Evolutionary conservation across 1,140 invertebrate genomes (phyloP).

Genomic region (Drosophila quadrilineata): DNA sequence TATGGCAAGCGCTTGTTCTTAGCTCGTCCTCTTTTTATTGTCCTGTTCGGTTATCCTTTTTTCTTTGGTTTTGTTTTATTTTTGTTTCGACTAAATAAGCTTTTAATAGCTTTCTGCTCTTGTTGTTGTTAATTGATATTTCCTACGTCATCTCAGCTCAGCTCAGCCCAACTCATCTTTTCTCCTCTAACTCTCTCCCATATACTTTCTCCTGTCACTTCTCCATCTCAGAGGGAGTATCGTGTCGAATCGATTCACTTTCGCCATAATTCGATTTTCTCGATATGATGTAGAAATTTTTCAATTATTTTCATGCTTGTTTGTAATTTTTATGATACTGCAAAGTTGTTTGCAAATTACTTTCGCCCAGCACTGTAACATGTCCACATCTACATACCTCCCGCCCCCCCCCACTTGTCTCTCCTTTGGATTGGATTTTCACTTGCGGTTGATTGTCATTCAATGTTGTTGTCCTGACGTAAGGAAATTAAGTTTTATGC

Average conservation of each 20-base stretch:
- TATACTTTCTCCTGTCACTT: no score
- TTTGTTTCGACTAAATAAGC: constrained; percentile 62
- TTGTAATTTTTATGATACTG: constrained; percentile 14
- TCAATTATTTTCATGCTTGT: constrained; percentile 61
- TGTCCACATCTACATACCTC: not conserved
- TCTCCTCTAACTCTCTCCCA: no score
- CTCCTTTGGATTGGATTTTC: constrained; percentile 55
- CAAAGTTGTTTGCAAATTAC: constrained; percentile 65
- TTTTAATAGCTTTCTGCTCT: constrained; percentile 69
- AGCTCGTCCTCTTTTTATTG: no score
- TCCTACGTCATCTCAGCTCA: constrained; percentile 40
- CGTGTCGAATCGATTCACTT: no score
- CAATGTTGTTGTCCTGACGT: constrained; percentile 46
- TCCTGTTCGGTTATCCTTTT: no score
- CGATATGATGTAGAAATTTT: constrained; percentile 65
- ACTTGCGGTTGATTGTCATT: constrained; percentile 54
- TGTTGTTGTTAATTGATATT: constrained; percentile 70
- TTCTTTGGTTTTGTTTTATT: no score
- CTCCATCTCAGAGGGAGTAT: no score
- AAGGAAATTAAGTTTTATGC: constrained; percentile 65
- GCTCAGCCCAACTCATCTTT: no score
- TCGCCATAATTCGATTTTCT: constrained; percentile 68
- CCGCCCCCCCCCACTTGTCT: constrained; percentile 40
- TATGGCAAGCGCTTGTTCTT: constrained; percentile 36
- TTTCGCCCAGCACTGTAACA: constrained; percentile 40